Evolutionary conservation across 2,113 vertebrate species (phyloP), one percentile per base, ranked within the genome.

Genomic region (Cygnus atratus): DNA sequence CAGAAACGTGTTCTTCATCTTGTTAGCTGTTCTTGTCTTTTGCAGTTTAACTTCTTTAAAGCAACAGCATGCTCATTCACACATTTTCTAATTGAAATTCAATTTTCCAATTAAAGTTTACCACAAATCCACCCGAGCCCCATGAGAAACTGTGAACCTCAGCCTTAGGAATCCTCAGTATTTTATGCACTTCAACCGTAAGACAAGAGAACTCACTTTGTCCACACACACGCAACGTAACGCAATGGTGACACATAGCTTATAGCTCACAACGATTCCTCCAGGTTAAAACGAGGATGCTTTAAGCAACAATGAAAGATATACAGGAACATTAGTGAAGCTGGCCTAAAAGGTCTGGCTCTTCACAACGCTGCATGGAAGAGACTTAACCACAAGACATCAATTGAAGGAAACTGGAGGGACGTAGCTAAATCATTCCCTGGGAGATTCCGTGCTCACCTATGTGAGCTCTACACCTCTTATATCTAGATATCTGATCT

Each of bases 201-300:
- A 84, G 43, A 48, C 22, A 33, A 39, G 7, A 59, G 55, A 79
- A 48, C 11, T 74, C 39, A 17, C 29, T 46, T 71, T 59, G 58
- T 41, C 63, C n/a, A 3, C 3, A 8, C 35, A 59, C 4, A 6
- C 4, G 9, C 46, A 84, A 26, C 0, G 0, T 25, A 54, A 43
- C 4, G 25, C 18, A 11, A 14, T 1, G 8, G n/a, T 50, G 52
- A 71, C 39, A 15, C 0, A 0, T 3, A 37, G 44, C n/a, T 75
- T 84, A 16, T 1, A 57, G 35, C 33, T 62, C 61, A 55, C 13
- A 71, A n/a, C 63, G 77, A 21, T 6, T 82, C 29, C 6, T 61
- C 52, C n/a, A 35, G 39, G n/a, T 15, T 66, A 37, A 65, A 80
- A 62, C 22, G 50, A 55, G 18, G 11, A 35, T 37, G 35, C 54